Evolutionary conservation across 2,888 invertebrate genomes (phyloP), one percentile per base, ranked within the genome.

Genomic region (Eutolmus rufibarbis): DNA sequence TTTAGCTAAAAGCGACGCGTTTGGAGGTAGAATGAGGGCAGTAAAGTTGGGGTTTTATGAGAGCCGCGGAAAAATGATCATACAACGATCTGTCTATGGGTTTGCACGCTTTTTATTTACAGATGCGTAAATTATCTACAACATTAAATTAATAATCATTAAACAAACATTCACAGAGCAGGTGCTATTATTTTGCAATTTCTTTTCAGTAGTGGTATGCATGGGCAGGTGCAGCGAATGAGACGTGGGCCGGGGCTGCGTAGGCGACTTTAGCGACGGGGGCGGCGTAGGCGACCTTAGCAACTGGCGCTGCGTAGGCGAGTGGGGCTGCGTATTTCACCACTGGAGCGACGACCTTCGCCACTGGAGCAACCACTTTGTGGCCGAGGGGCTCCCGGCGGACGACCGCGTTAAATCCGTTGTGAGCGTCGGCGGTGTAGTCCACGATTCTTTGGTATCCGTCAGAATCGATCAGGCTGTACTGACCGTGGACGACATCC

Each of bases 351-450:
- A 91, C 74, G 2, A 92, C 89, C 88, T 92, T 92, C 88, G 91
- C 91, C 56, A 92, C 89, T 12, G 92, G 92, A 16, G 92, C 91
- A 78, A 92, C 88, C 12, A 92, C 91, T 89, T 92, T 92, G 0
- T 92, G 92, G 3, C 91, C 92, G 31, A 92, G 91, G 0, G 93
- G 93, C 89, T 94, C 94, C 88, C 93, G 94, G 89, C 93, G 93
- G 5, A 94, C 94, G 51, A 94, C 92, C 37, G 94, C 94, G 90
- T 94, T 94, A 92, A 94, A 94, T 84, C 94, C 94, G 88, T 93
- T 93, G 89, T 93, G 93, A 37, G 93, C 92, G 90, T 94, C 94
- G 76, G 94, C 94, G 78, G 93, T 93, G 90, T 94, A 94, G 89
- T 94, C 93, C 66, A 94, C 94, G 77, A 92, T 93, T 88, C 94